These are phyloP conservation scores for Protosalanx chinensis DNA, from an alignment of 2,797 vertebrate species.

Conservation along the genomic window DNA sequence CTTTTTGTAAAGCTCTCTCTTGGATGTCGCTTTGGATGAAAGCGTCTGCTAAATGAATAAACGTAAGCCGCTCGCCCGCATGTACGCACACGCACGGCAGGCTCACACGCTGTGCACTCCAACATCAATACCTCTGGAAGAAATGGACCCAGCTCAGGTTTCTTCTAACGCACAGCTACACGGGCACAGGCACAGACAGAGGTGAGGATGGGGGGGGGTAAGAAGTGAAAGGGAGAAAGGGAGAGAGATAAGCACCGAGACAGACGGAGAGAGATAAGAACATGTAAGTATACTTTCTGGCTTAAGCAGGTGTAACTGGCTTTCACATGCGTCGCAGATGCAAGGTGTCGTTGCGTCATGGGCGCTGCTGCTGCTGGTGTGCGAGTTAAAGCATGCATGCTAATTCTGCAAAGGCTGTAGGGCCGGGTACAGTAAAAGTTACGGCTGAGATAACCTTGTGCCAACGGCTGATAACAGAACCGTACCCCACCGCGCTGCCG, in stretches of 20 bases:
- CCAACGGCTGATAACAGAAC: conserved; percentile 11
- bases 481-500: too few relatives aligned
- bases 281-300: conserved; percentile 55
- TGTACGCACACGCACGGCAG: too few relatives aligned
- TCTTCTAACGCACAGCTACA: conserved; percentile 30
- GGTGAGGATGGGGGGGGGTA: conserved; percentile 10
- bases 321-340: conserved; percentile 24
- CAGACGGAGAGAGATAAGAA: conserved; percentile 51
- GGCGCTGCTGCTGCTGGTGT: conserved; percentile 3
- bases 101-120: neutral
- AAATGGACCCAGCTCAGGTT: conserved; percentile 60
- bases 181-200: conserved; percentile 20
- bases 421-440: conserved; percentile 25
- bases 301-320: conserved; percentile 39
- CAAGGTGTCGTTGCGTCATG: conserved; percentile 25
- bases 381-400: conserved; percentile 20
- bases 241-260: conserved; percentile 41
- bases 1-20: too few relatives aligned
- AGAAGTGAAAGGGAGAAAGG: neutral
- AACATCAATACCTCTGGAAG: conserved; percentile 36
- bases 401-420: conserved; percentile 31
- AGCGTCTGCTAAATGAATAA: too few relatives aligned
- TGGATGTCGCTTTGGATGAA: too few relatives aligned
- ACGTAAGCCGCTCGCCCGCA: neutral
- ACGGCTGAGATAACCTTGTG: conserved; percentile 29